Percentiles rank a stretch among this genome's conserved stretches.
Conservation (phyloP, 2,113 vertebrate species). For the Limnothrissa miodon region DNA sequence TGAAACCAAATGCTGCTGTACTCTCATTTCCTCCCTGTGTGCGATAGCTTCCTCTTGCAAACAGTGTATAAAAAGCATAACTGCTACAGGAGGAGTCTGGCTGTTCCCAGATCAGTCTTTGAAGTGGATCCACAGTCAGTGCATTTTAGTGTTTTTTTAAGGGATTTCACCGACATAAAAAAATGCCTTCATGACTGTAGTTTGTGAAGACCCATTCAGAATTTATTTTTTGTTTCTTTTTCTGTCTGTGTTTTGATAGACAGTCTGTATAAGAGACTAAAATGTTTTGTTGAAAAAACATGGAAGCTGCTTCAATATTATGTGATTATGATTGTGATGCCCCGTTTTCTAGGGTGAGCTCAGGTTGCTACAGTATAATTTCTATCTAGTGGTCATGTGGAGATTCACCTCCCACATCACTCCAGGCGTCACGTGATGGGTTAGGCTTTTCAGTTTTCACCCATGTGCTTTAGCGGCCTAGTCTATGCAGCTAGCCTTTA, state of each 20-base stretch:
- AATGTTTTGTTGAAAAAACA: constrained; percentile 5
- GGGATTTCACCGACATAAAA: constrained; percentile 1
- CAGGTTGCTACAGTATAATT: not conserved
- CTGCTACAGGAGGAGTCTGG: not conserved
- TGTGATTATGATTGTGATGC: constrained; percentile 8
- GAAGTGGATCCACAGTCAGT: not conserved
- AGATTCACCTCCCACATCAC: not conserved
- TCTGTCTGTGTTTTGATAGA: not conserved
- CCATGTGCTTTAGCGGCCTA: not conserved
- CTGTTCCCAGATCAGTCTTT: not conserved
- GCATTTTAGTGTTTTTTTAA: not conserved
- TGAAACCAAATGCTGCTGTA: not conserved
- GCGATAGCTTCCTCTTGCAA: constrained; percentile 2
- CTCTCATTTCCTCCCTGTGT: not conserved
- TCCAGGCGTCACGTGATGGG: not conserved
- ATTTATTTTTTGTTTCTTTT: not conserved
- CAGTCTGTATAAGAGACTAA: not conserved
- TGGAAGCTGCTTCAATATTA: constrained; percentile 1
- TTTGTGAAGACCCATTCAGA: not conserved
- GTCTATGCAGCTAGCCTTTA: not conserved
- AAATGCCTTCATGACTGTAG: not conserved
- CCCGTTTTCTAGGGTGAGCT: constrained; percentile 6
- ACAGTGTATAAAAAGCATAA: not conserved
- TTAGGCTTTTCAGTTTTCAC: not conserved
- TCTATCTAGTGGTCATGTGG: not conserved